Base-by-base conservation (phyloP, 1,140 invertebrate genomes). In the Habropoda laboriosa region DNA sequence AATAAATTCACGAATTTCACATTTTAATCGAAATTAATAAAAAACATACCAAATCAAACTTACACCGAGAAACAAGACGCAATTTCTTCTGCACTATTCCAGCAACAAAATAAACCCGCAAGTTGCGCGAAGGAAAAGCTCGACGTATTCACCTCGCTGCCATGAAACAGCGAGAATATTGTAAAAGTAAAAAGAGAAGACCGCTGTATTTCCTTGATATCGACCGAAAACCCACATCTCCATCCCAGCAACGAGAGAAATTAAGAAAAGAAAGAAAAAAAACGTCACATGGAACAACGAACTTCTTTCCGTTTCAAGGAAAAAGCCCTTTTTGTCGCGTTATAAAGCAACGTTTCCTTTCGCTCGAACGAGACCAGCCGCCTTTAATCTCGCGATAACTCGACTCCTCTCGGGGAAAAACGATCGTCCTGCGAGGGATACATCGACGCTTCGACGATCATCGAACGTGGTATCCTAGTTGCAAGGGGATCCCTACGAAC, bases 341-440 rank as follows among this genome's bases (percentile, higher is more conserved):
- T 32, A 57, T 55, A 71, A n/a, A 71, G 35, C 58, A 61, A 55
- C 27, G 49, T 45, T 67, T 67, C 45, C 63, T 27, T 57, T 27
- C 40, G 40, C 1, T 27, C 30, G 30, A 27, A 45, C 35, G 74
- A 45, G 68, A 57, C 27, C 49, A 75, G 27, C 38, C 38, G 74
- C 30, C 38, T 67, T 57, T 67, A 76, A 68, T 67, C 74, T 76
- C 40, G 74, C 74, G 74, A 67, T 45, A 57, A 55, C 49, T 57
- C 38, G 18, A 10, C 38, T 13, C n/a, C 24, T 67, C 35, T 27
- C 30, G n/a, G 40, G 57, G n/a, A 49, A 30, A n/a, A 73, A 61
- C 51, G 53, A 68, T 76, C 51, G 16, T 27, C 2, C 38, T 35
- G 16, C 51, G 51, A 45, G 61, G 51, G 42, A 21, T 53, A 30